Base-by-base conservation (phyloP, 1,140 invertebrate genomes). In the Hormaphis cornu region DNA sequence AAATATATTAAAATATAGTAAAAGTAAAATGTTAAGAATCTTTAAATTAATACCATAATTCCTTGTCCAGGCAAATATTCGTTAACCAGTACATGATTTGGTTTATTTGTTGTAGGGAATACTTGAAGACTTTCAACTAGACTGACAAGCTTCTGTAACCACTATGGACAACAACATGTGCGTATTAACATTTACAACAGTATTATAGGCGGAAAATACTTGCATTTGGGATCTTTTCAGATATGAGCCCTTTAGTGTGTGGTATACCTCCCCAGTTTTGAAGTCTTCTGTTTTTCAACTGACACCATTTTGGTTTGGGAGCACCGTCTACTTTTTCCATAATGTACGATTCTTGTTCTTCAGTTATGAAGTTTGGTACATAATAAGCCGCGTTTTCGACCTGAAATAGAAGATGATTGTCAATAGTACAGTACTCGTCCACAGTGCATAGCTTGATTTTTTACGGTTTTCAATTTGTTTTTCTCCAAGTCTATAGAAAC, bases 201-300 rank as follows among this genome's bases (percentile, higher is more conserved):
- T 37, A 16, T 33, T 42, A 18, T 63, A 35, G n/a, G 24, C 24
- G 9, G 30, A 61, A 70, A 14, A 40, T 9, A 75, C 74, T 75
- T 77, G 86, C 86, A 70, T 77, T 73, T 22, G 95, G 94, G 73
- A 98, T 86, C 72, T 83, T 78, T 79, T 97, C 94, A n/a, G 88
- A 85, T 72, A 97, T 87, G 93, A 97, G 97, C 69, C 95, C 95
- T 77, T 94, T 95, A 2, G 83, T 82, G 78, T 95, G 92, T 6
- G 93, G 94, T 46, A 95, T 81, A 0, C 95, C 95, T 75, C 96
- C 96, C 88, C 95, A 98, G 79, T 98, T 97, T 79, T 98, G 93
- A 12, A 98, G 80, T 73, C 94, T 83, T 72, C 96, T 82, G 77
- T 97, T 89, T 22, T 87, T 86, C 30, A 99, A 81, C 76, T 92